Evolutionary conservation across 2,888 invertebrate species (phyloP).

Genomic region (Dryobotodes eremita): DNA sequence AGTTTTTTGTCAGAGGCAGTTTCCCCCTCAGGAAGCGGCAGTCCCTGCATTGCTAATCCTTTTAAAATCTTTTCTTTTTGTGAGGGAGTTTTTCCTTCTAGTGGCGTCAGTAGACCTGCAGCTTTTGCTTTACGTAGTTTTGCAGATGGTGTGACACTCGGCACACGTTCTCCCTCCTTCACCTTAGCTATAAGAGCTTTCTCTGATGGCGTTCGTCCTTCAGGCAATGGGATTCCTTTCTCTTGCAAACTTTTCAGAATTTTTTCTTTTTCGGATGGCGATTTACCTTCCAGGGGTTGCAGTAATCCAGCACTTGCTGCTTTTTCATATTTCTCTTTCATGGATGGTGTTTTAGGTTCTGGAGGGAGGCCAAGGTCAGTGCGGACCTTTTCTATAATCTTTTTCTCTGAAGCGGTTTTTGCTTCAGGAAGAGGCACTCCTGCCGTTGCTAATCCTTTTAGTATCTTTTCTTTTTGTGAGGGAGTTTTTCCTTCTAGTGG

Average conservation of each 20-base stretch:
- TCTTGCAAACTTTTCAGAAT: slow-evolving; percentile 6
- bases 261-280: background rate
- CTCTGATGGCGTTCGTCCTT: background rate
- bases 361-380: background rate
- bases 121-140: background rate
- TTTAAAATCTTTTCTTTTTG: slow-evolving; percentile 4
- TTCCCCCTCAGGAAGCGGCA: background rate
- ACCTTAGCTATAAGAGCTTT: background rate
- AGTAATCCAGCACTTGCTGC: background rate
- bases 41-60: background rate
- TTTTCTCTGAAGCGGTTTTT: slow-evolving; percentile 45
- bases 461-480: slow-evolving; percentile 1
- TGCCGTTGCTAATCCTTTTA: background rate
- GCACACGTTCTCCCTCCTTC: background rate
- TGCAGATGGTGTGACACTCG: background rate
- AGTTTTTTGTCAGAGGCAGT: background rate
- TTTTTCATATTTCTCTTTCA: background rate
- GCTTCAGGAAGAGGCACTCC: slow-evolving; percentile 52
- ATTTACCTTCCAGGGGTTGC: background rate
- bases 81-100: background rate
- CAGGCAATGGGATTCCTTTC: slow-evolving; percentile 1
- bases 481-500: background rate
- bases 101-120: background rate
- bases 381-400: slow-evolving; percentile 15
- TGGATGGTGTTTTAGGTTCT: background rate